Evolutionary conservation across 2,797 vertebrate species (phyloP), one percentile per base, ranked within the genome.

Genomic region (Heteromormyrus szaboi): DNA sequence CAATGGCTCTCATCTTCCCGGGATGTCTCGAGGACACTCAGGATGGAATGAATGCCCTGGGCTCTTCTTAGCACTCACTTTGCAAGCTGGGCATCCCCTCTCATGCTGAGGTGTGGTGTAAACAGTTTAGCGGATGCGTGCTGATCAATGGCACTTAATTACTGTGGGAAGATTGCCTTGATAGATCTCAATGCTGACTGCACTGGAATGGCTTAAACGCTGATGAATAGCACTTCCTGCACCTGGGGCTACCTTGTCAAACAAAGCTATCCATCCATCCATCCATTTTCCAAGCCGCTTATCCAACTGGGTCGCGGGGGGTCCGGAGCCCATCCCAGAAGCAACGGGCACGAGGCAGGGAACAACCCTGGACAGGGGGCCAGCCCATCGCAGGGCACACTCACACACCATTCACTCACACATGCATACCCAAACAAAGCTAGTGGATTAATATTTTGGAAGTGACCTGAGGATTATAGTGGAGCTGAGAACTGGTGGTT

Each of bases 91-190:
- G 25, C 22, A 25, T 87, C 53, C 14, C 33, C 12, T 44, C 76
- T 12, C 51, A 88, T 51, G 90, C 90, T 0, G 51, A 2, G 89
- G 90, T 91, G 88, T 86, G 87, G 89, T 89, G 89, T 91, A 90
- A 90, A 91, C 89, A 86, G 90, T 91, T 93, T 93, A 89, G 93
- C 89, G 88, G 93, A 93, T 91, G 85, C 90, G 92, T 90, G 85
- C 93, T 89, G 92, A 95, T 96, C 96, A 93, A 96, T 96, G 94
- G 59, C 93, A 95, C 95, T 96, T 96, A 96, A 96, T 96, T 96
- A 96, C 94, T 94, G 91, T 44, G 91, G 93, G 93, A 93, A 94
- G 93, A 90, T 91, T 93, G 93, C 91, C 12, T 90, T 50, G 93
- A 92, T 96, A 95, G 91, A 96, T 96, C 53, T 53, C 85, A 93